Evolutionary conservation across 2,888 invertebrate genomes (phyloP), one percentile per base, ranked within the genome.

Genomic region (Drosophila lacicola): DNA sequence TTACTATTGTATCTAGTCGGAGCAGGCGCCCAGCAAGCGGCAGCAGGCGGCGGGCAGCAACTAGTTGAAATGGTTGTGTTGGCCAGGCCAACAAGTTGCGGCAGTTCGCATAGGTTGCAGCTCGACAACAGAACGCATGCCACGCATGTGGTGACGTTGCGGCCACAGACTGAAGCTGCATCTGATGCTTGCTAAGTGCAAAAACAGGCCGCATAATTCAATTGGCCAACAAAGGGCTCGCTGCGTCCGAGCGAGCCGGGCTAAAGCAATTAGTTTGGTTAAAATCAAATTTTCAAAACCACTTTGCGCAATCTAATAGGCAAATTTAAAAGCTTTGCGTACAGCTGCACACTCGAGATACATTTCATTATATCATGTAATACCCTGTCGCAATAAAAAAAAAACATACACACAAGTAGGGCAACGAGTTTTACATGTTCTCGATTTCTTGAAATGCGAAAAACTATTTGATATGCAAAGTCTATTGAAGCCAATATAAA

Each of bases 1-100:
- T 92, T 91, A 84, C 91, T 91, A 91, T 91, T 90, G 90, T 90
- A 90, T 91, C 91, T 91, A 91, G 91, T 91, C 83, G 79, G 73
- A 91, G 80, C 91, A 89, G 91, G 91, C 90, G 89, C 81, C 79
- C 91, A 91, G 91, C 85, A 90, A 79, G 54, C 60, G 63, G 54
- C 78, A 80, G 51, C 11, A 34, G 69, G n/a, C 47, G 67, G 11
- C 47, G 53, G 8, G 36, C 62, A 57, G 51, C 42, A 57, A 47
- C 80, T 70, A 64, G 64, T 49, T 45, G 50, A 42, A 45, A 10
- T 46, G 17, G 19, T 54, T 55, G 51, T 68, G 51, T 71, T 74
- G 67, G 79, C 84, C 84, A 46, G 75, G 87, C 84, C 87, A 87
- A 82, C 80, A 46, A 67, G 76, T 82, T 70, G 63, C 46, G 56